These are phyloP conservation scores for Cynoglossus semilaevis DNA, from an alignment of 2,113 vertebrate species.

Conservation along the genomic window DNA sequence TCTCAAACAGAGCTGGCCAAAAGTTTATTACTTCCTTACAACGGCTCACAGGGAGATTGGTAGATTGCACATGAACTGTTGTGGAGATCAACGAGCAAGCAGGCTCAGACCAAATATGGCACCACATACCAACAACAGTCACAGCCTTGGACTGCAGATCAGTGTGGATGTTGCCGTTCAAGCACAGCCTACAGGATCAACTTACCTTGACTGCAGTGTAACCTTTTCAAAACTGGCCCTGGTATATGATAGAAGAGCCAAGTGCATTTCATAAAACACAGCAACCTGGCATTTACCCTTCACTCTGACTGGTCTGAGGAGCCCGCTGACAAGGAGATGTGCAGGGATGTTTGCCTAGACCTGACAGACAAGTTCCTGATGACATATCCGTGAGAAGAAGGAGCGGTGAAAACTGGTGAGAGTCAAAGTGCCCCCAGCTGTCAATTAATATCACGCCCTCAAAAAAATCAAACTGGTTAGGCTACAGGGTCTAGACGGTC, in stretches of 20 bases:
- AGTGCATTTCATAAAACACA: slow-evolving; percentile 30
- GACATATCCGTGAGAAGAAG: slow-evolving; percentile 7
- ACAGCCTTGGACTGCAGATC: slow-evolving; percentile 22
- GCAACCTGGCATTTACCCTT: slow-evolving; percentile 13
- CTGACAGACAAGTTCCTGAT: slow-evolving; percentile 31
- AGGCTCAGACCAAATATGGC: slow-evolving; percentile 44
- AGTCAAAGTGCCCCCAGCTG: slow-evolving; percentile 14
- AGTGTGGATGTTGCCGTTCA: slow-evolving; percentile 45
- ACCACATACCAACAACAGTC: slow-evolving; percentile 49
- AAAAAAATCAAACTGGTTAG: slow-evolving; percentile 27
- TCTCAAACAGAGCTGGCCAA: too few relatives aligned
- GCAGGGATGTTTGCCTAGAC: slow-evolving; percentile 35
- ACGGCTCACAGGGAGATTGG: slow-evolving; percentile 10
- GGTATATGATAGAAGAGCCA: slow-evolving; percentile 35
- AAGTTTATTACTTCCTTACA: background rate
- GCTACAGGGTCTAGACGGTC: slow-evolving; percentile 29
- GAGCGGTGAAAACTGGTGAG: slow-evolving; percentile 4
- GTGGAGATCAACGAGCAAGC: slow-evolving; percentile 29
- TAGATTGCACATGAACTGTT: slow-evolving; percentile 24
- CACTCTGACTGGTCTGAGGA: slow-evolving; percentile 26
- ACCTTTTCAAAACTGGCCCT: slow-evolving; percentile 47
- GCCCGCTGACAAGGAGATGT: slow-evolving; percentile 17
- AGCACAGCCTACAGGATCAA: slow-evolving; percentile 47
- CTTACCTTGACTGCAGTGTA: slow-evolving; percentile 55
- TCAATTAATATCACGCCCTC: slow-evolving; percentile 23